Evolutionary conservation across 2,888 invertebrate species (phyloP), one percentile per base, ranked within the genome.

Genomic region (Hydrotaea diabolus): DNA sequence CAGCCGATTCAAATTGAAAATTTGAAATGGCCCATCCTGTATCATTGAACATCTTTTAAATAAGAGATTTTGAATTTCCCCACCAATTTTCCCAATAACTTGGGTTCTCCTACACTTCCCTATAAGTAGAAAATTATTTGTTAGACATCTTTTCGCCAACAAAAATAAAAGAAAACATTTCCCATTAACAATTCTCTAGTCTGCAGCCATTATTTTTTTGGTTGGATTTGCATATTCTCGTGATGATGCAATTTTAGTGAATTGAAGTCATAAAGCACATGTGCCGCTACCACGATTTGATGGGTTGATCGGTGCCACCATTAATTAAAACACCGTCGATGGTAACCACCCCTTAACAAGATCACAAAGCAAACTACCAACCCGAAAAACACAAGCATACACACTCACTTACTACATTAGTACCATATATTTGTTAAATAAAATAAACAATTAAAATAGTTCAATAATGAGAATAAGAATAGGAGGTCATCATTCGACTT

Each of bases 341-440:
- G n/a, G 11, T 53, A 21, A 7, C 39, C 66, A 17, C 43, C 43
- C 66, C 19, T 66, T 66, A 11, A 19, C 39, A 66, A 66, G 19
- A 19, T 13, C 31, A 36, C 26, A 2, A n/a, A 64, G 13, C n/a
- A n/a, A n/a, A n/a, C n/a, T n/a, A n/a, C n/a, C 55, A 19, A 55
- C 2, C 19, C 23, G 21, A 23, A 13, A 7, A 21, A 26, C 13
- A 26, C 36, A 31, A 11, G 43, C 66, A 66, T 23, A 2, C 46
- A n/a, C 39, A 46, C 15, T n/a, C 13, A 21, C 23, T 21, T 46
- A 69, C 43, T 39, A 46, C 2, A 7, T 31, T 31, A 46, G n/a
- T n/a, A n/a, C n/a, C 46, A 23, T 43, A 69, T 69, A 69, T 69
- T 69, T 69, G 69, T 46, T 19, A 46, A 69, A 69, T 69, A 69